Conservation (phyloP, 2,113 vertebrate species). For the Columba janthina region DNA sequence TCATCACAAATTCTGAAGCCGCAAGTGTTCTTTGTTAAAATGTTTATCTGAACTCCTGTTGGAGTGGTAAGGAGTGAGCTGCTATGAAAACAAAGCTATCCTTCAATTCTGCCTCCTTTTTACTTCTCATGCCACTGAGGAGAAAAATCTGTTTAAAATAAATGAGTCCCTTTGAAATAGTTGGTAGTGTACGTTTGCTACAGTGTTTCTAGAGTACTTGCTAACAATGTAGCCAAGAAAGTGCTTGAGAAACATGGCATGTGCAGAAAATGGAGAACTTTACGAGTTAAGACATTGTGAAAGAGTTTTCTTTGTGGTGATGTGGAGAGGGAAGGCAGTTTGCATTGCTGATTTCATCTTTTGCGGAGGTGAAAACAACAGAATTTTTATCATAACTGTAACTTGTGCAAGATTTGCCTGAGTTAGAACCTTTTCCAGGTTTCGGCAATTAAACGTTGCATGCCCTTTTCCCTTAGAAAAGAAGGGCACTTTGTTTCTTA, state of each 20-base stretch:
- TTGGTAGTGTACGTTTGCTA: background rate
- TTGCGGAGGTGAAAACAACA: background rate
- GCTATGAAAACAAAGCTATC: background rate
- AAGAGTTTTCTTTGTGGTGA: background rate
- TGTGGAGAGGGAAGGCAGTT: background rate
- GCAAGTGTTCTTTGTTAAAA: background rate
- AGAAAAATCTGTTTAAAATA: background rate
- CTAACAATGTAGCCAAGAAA: background rate
- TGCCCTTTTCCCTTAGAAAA: background rate
- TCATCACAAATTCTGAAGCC: background rate
- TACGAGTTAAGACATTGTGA: background rate
- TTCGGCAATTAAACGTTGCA: background rate
- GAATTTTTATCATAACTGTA: background rate
- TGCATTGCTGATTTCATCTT: background rate
- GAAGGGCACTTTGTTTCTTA: background rate
- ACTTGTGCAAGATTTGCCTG: background rate
- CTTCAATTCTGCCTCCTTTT: background rate
- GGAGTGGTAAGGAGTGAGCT: background rate
- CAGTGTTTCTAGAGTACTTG: background rate
- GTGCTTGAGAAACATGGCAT: background rate
- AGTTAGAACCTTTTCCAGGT: background rate
- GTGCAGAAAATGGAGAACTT: background rate
- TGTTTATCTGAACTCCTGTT: background rate
- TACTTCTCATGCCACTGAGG: background rate
- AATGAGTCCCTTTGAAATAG: background rate